Conservation (phyloP, 2,888 invertebrate genomes). For the Ariolimax columbianus region DNA sequence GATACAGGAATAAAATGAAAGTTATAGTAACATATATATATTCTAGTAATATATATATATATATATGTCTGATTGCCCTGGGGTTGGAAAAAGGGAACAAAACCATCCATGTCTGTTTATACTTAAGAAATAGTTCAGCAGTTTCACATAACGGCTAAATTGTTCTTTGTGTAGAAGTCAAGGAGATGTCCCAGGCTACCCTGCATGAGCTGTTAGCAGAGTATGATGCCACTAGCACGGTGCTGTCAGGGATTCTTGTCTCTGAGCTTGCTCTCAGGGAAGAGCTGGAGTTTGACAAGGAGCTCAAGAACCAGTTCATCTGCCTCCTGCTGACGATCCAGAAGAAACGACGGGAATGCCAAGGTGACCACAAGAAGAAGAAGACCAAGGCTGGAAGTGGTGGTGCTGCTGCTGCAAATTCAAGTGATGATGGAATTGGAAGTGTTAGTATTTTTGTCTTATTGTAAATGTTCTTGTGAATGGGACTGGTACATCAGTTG, state of each 20-base stretch:
- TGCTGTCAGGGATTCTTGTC: constrained; percentile 97
- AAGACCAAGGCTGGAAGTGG: constrained; percentile 55
- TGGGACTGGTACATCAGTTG: no score
- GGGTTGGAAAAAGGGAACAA: no score
- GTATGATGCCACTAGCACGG: constrained; percentile 95
- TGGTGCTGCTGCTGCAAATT: constrained; percentile 10
- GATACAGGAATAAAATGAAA: no score
- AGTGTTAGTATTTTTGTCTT: constrained; percentile 12
- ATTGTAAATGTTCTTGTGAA: not conserved
- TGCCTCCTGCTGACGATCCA: constrained; percentile 96
- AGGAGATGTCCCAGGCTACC: constrained; percentile 91
- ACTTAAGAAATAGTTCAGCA: no score
- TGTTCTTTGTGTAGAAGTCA: constrained; percentile 88
- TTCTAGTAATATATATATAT: no score
- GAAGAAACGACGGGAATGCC: constrained; percentile 93
- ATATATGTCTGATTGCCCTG: no score
- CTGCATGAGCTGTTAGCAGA: constrained; percentile 91
- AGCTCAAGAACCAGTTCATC: constrained; percentile 97
- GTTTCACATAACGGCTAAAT: no score
- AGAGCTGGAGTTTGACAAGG: constrained; percentile 98
- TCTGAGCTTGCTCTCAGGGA: constrained; percentile 96
- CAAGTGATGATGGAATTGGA: constrained; percentile 35
- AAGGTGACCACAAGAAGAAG: constrained; percentile 90
- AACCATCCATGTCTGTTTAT: no score
- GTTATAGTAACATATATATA: no score